Base-by-base conservation (phyloP, 2,888 invertebrate genomes). In the Oxyteleia sp. region DNA sequence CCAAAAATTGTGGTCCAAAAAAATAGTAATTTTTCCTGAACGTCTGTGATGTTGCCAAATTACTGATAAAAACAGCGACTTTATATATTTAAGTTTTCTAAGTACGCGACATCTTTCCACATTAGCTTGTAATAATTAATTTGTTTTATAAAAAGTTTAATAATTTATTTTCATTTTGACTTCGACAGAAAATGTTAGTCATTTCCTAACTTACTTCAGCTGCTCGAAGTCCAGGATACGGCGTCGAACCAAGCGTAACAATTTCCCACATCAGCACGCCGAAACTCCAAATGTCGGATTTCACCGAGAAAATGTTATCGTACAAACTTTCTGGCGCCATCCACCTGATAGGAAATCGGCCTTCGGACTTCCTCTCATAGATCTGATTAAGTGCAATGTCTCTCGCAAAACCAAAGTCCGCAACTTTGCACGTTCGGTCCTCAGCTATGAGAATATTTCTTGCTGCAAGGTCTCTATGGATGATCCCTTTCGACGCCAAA, bases 261-360 rank as follows among this genome's bases (percentile, higher is more conserved):
- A 99, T 98, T 94, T 99, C 99, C 99, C 99, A 99, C 90, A 98
- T 95, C 8, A 99, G 94, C 11, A 99, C 96, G 0, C 98, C 98
- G 89, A 98, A 99, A 88, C 98, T 98, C 98, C 98, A 99, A 49
- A 98, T 97, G 92, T 99, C 99, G 0, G 98, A 98, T 93, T 98
- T 98, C 1, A 97, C 96, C 10, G 98, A 98, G 94, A 98, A 99
- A 90, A 98, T 96, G 91, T 98, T 98, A 92, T 99, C 98, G 93
- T 97, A 98, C 0, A 99, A 95, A 0, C 98, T 98, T 91, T 99
- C 99, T 0, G 98, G 98, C 0, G 98, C 98, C 98, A 99, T 98
- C 99, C 99, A 99, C 92, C 98, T 94, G 49, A 95, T 95, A 0
- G 95, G 95, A 20, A 95, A 90, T 41, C 94, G 92, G 11, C 95